phyloP scores from a whole-genome alignment of 1,140 invertebrate genomes.

The Chlorops oryzae region DNA sequence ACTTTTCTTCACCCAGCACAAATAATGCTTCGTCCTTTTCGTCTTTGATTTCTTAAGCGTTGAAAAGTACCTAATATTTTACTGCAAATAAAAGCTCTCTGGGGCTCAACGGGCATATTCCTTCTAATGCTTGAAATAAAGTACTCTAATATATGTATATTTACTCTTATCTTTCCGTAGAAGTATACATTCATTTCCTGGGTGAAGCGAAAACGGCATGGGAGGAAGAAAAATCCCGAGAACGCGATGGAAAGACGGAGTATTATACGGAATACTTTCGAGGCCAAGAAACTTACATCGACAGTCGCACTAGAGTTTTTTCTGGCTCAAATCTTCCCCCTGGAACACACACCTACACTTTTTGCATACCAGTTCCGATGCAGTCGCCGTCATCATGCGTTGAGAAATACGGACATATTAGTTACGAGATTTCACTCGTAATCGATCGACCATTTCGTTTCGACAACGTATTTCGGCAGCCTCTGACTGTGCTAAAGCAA shows the following conservation, averaged over 20 bases:
- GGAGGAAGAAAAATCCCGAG: slow-evolving; percentile 23
- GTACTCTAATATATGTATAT: too few relatives aligned
- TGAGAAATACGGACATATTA: slow-evolving; percentile 60
- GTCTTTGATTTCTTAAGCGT: too few relatives aligned
- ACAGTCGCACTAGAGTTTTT: slow-evolving; percentile 19
- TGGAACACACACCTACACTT: slow-evolving; percentile 33
- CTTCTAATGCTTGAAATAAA: too few relatives aligned
- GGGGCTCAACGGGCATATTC: too few relatives aligned
- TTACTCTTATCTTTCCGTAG: too few relatives aligned
- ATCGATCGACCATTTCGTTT: slow-evolving; percentile 69
- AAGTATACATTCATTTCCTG: slow-evolving; percentile 29
- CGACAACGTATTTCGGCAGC: slow-evolving; percentile 63
- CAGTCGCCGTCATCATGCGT: slow-evolving; percentile 64
- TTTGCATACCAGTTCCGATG: slow-evolving; percentile 48
- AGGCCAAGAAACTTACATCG: slow-evolving; percentile 23
- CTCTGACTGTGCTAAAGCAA: slow-evolving; percentile 65
- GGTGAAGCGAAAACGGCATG: slow-evolving; percentile 36
- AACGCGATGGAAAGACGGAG: slow-evolving; percentile 17
- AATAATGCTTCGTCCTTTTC: too few relatives aligned
- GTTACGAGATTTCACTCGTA: slow-evolving; percentile 59
- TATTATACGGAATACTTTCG: too few relatives aligned
- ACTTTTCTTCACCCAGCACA: too few relatives aligned
- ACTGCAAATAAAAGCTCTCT: too few relatives aligned
- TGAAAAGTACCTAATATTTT: too few relatives aligned
- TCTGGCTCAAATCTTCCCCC: slow-evolving; percentile 22